These are phyloP conservation scores for Lagocephalus sceleratus DNA, from an alignment of 2,797 vertebrate genomes.

Conservation along the genomic window DNA sequence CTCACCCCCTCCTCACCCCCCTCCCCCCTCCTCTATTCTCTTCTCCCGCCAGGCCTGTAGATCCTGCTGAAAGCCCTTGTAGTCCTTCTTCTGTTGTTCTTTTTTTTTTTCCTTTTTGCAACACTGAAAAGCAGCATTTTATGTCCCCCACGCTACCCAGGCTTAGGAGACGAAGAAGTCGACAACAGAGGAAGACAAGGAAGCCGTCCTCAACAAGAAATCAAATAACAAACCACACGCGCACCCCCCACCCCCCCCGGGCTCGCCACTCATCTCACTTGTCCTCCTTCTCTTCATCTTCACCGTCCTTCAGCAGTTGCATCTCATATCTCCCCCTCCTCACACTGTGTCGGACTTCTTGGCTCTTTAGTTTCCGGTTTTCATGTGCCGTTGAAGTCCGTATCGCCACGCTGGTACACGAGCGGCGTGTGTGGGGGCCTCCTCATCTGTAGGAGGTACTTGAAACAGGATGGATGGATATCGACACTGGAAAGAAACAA, in stretches of 20 bases:
- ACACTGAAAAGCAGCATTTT: constrained; percentile 72
- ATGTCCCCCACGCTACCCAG: constrained; percentile 65
- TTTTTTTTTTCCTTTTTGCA: constrained; percentile 43
- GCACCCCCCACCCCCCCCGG: constrained; percentile 39
- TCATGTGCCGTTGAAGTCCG: constrained; percentile 21
- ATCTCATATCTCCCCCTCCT: constrained; percentile 3
- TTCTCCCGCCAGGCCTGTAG: constrained; percentile 73
- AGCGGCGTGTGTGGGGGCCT: constrained; percentile 33
- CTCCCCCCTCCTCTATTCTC: background rate
- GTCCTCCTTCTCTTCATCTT: constrained; percentile 29
- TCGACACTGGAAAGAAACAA: constrained; percentile 45
- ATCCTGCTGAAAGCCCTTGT: constrained; percentile 66
- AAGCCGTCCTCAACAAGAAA: constrained; percentile 57
- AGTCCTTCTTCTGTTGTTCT: constrained; percentile 34
- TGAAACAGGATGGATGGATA: constrained; percentile 55
- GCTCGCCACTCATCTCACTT: constrained; percentile 26
- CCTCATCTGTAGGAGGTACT: constrained; percentile 51
- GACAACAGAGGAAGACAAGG: constrained; percentile 41
- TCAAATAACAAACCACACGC: constrained; percentile 55
- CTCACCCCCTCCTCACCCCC: background rate
- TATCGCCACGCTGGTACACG: constrained; percentile 25
- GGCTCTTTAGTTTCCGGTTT: constrained; percentile 8
- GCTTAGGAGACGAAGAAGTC: constrained; percentile 60
- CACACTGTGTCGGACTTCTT: background rate
- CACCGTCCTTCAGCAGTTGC: constrained; percentile 13